Conservation (phyloP, 2,888 invertebrate genomes). For the Thyatira batis region DNA sequence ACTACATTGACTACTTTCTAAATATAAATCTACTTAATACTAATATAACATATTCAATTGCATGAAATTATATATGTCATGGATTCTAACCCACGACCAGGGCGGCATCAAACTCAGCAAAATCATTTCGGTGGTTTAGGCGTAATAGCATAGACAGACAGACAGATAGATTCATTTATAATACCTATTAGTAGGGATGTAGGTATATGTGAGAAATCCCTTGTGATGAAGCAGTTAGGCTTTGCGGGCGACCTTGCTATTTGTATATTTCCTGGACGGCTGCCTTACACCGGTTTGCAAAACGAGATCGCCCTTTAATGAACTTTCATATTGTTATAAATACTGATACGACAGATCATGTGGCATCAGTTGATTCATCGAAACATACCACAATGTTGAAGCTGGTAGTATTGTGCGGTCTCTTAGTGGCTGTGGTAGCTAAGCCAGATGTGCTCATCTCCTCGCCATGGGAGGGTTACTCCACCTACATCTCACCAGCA, state of each 20-base stretch:
- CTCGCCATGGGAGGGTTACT: conserved; percentile 34
- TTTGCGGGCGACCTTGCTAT: conserved; percentile 58
- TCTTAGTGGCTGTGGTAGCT: conserved; percentile 81
- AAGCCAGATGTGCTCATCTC: conserved; percentile 42
- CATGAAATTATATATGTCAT: too few species aligned
- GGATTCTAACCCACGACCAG: too few species aligned
- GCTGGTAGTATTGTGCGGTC: conserved; percentile 83
- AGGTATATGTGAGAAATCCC: conserved; percentile 28
- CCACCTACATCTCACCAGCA: conserved; percentile 52
- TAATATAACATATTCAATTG: too few species aligned
- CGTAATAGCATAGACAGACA: too few species aligned
- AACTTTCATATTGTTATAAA: conserved; percentile 66
- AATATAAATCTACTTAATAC: too few species aligned
- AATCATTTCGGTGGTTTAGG: too few species aligned
- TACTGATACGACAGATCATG: conserved; percentile 41
- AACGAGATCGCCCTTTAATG: conserved; percentile 67
- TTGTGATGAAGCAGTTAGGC: conserved; percentile 54
- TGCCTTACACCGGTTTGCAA: conserved; percentile 67
- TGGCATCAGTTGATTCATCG: conserved; percentile 67
- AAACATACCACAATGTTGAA: conserved; percentile 78
- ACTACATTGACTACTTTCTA: too few species aligned
- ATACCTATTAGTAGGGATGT: conserved; percentile 28
- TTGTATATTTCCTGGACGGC: conserved; percentile 65
- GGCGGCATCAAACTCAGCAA: too few species aligned
- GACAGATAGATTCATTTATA: too few species aligned